Conservation (phyloP, 1,140 invertebrate genomes). For the Pseudomyrmex flavicornis region DNA sequence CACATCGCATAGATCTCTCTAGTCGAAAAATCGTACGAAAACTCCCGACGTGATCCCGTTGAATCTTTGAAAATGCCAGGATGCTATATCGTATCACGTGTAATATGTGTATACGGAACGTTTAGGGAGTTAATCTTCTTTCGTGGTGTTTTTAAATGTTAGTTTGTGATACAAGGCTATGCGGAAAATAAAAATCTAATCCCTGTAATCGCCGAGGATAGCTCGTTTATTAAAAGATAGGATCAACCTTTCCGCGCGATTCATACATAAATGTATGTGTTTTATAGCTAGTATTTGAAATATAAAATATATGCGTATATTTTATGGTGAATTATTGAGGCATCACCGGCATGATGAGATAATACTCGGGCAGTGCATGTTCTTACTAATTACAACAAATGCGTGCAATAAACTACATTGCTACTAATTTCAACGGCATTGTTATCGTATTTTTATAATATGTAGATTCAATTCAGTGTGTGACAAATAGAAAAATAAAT, state of each 20-base stretch:
- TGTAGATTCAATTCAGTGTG: neutral
- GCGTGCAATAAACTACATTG: neutral
- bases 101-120: neutral
- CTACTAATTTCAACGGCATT: constrained; percentile 22
- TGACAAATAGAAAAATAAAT: neutral
- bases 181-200: constrained; percentile 13
- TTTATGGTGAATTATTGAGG: neutral
- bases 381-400: neutral
- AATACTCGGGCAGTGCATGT: neutral
- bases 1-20: neutral
- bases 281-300: neutral
- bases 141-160: constrained; percentile 5
- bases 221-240: too few relatives aligned
- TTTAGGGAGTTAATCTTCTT: constrained; percentile 23
- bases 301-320: too few relatives aligned
- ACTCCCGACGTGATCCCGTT: neutral
- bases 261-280: too few relatives aligned
- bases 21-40: constrained; percentile 17
- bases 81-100: neutral
- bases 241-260: too few relatives aligned
- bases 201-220: neutral
- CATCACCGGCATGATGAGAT: neutral
- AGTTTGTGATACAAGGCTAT: constrained; percentile 3
- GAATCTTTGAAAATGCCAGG: constrained; percentile 24
- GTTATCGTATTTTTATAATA: constrained; percentile 1